Conservation (phyloP, 2,113 vertebrate genomes). For the Rhinopomastus cyanomelas region DNA sequence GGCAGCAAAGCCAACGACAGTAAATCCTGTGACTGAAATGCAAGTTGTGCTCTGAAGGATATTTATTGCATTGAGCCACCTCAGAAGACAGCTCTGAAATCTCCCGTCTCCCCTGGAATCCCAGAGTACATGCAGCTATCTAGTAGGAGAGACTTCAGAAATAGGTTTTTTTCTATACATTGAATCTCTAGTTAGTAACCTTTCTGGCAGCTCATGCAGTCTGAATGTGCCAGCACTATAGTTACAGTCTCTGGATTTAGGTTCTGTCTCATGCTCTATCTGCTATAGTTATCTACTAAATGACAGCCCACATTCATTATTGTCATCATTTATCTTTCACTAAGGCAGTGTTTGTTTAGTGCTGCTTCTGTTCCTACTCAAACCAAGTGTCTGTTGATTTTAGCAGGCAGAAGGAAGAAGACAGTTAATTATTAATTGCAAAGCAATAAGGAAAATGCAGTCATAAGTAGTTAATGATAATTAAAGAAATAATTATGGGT, state of each 20-base stretch:
- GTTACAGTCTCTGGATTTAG: neutral
- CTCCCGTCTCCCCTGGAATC: slow-evolving; percentile 13
- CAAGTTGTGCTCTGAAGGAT: neutral
- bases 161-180: slow-evolving; percentile 1
- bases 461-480: neutral
- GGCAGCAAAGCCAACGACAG: neutral
- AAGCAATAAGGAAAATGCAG: neutral
- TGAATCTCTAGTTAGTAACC: neutral
- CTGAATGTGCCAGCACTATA: neutral
- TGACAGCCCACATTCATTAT: neutral
- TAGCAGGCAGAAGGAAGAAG: neutral
- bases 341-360: neutral
- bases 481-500: neutral
- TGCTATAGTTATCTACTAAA: neutral
- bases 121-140: slow-evolving; percentile 3
- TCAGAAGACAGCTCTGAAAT: slow-evolving; percentile 19
- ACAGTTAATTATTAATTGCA: neutral
- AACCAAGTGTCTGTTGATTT: neutral
- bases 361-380: neutral
- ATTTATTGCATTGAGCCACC: slow-evolving; percentile 26
- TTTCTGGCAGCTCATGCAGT: neutral
- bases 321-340: neutral
- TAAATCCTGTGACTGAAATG: slow-evolving; percentile 42
- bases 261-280: neutral
- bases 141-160: neutral